Conservation (phyloP, 2,113 vertebrate genomes). For the Pycnonotus jocosus region DNA sequence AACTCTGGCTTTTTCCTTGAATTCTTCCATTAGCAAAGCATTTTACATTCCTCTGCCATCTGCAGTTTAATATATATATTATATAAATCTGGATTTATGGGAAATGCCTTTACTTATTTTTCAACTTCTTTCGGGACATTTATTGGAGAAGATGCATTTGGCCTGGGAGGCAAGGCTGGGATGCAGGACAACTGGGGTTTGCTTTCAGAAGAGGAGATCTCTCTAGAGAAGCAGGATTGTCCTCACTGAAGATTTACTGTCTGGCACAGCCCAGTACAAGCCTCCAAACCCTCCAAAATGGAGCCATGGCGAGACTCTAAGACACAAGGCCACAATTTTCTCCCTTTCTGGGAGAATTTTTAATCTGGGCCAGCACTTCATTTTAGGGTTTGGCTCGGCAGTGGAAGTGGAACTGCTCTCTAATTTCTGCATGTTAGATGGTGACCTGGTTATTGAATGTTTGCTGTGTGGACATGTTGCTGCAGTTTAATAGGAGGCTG, state of each 20-base stretch:
- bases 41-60: slow-evolving; percentile 3
- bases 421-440: slow-evolving; percentile 3
- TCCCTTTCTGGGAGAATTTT: background rate
- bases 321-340: background rate
- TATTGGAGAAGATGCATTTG: slow-evolving; percentile 12
- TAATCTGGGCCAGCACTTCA: background rate
- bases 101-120: slow-evolving; percentile 14
- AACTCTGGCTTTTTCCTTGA: slow-evolving; percentile 2
- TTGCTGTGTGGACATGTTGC: background rate
- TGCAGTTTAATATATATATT: background rate
- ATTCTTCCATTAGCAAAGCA: background rate
- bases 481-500: background rate
- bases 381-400: slow-evolving; percentile 12
- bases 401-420: slow-evolving; percentile 1
- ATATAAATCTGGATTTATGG: slow-evolving; percentile 19
- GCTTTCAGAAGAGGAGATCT: background rate
- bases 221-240: background rate
- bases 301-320: background rate
- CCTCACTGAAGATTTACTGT: background rate
- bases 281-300: background rate
- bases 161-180: background rate
- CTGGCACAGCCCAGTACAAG: background rate
- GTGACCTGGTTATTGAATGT: background rate
- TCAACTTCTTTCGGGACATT: background rate
- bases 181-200: background rate